phyloP scores from a whole-genome alignment of 30 jellyfish, hydroid and myxozoan species.

The Thelohanellus kitauei region DNA sequence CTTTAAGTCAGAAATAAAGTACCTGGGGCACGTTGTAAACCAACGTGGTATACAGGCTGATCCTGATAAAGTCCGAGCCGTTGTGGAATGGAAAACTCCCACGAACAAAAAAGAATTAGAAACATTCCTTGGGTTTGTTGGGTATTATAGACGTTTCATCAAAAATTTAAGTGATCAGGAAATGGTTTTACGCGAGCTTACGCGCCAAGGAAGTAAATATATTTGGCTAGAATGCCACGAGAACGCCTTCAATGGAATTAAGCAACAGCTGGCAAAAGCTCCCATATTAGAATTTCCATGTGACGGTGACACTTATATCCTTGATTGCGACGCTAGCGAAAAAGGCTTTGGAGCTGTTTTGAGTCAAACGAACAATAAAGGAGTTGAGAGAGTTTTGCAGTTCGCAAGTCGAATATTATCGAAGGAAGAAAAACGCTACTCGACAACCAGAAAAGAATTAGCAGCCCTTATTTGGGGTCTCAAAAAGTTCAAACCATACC shows the following conservation, averaged over 20 bases:
- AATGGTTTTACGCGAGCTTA: slow-evolving; percentile 1
- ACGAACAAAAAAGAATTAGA: slow-evolving; percentile 3
- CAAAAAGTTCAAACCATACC: too few species aligned
- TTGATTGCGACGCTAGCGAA: slow-evolving; percentile 14
- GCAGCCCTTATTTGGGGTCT: too few species aligned
- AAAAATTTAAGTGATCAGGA: not conserved
- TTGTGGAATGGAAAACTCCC: slow-evolving; percentile 3
- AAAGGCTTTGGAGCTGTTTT: slow-evolving; percentile 17
- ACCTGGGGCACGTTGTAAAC: slow-evolving; percentile 7
- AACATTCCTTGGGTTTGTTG: slow-evolving; percentile 15
- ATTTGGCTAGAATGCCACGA: slow-evolving; percentile 5
- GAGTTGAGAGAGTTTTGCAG: too few species aligned
- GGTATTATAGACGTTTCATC: slow-evolving; percentile 4
- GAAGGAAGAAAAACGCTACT: too few species aligned
- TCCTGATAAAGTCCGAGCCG: slow-evolving; percentile 10
- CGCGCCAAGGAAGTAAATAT: slow-evolving; percentile 4
- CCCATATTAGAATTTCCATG: slow-evolving; percentile 13
- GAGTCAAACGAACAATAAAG: slow-evolving; percentile 2
- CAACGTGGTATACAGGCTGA: slow-evolving; percentile 7
- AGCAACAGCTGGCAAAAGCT: slow-evolving; percentile 5
- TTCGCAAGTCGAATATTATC: too few species aligned
- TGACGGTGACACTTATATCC: slow-evolving; percentile 5
- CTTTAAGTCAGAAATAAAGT: slow-evolving; percentile 4
- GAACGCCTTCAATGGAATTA: not conserved
- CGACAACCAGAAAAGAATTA: too few species aligned